Evolutionary conservation across 2,888 invertebrate species (phyloP).

Genomic region (Phania funesta): DNA sequence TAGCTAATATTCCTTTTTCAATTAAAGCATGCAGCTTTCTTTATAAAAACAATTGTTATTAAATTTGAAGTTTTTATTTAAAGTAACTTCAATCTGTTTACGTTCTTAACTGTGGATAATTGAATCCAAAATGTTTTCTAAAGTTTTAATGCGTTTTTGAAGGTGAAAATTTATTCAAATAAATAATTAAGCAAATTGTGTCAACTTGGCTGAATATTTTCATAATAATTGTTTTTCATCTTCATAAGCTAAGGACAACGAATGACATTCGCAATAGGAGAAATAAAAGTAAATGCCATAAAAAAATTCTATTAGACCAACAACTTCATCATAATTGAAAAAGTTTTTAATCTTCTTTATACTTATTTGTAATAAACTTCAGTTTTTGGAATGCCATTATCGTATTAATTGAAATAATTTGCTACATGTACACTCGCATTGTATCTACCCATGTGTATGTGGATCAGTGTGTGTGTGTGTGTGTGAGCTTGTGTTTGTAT

Average conservation of each 20-base stretch:
- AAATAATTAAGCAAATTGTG: conserved; percentile 23
- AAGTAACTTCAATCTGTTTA: too few species aligned
- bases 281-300: conserved; percentile 8
- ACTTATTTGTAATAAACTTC: conserved; percentile 49
- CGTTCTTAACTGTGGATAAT: not conserved
- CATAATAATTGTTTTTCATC: conserved; percentile 20
- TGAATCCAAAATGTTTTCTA: conserved; percentile 1
- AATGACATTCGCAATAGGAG: not conserved
- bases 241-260: conserved; percentile 15
- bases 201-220: conserved; percentile 10
- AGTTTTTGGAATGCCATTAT: conserved; percentile 52
- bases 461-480: not conserved
- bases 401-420: conserved; percentile 55
- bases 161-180: conserved; percentile 34
- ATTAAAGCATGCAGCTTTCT: too few species aligned
- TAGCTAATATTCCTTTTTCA: too few species aligned
- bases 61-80: too few species aligned
- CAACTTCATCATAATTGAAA: conserved; percentile 55
- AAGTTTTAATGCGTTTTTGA: conserved; percentile 8
- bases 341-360: conserved; percentile 63
- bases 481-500: not conserved
- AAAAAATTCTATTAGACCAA: conserved; percentile 44
- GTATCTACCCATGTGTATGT: too few species aligned
- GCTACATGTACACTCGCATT: too few species aligned
- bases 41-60: too few species aligned